phyloP scores from a whole-genome alignment of 2,888 invertebrate genomes.

The Pomacea canaliculata region DNA sequence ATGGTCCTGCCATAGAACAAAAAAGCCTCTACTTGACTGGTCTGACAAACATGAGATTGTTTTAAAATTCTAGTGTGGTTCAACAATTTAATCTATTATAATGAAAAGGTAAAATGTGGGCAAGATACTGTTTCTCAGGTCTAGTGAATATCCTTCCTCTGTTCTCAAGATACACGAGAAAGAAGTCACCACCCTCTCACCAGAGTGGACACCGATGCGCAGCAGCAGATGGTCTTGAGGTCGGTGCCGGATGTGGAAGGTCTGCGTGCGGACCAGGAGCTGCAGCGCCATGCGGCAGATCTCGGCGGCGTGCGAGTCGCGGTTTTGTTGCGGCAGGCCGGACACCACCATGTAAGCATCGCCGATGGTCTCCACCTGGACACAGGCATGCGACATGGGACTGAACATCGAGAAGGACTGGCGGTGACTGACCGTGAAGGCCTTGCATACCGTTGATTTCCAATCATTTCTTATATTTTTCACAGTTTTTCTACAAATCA shows the following conservation, averaged over 20 bases:
- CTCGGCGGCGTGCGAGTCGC: conserved; percentile 32
- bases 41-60: not conserved
- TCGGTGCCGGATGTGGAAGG: conserved; percentile 30
- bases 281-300: conserved; percentile 33
- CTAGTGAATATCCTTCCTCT: not conserved
- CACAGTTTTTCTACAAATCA: too few relatives aligned
- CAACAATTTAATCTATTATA: too few relatives aligned
- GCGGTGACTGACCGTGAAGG: too few relatives aligned
- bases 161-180: not conserved
- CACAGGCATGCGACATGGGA: not conserved
- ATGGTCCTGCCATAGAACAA: conserved; percentile 22
- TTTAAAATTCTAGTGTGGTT: too few relatives aligned
- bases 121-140: not conserved
- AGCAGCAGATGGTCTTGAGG: conserved; percentile 29
- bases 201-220: conserved; percentile 40
- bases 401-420: too few relatives aligned
- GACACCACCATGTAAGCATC: conserved; percentile 44
- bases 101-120: too few relatives aligned
- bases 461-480: too few relatives aligned
- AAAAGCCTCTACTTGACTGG: not conserved
- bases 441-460: too few relatives aligned
- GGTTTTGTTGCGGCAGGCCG: conserved; percentile 35
- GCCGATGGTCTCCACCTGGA: conserved; percentile 40
- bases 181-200: conserved; percentile 4
- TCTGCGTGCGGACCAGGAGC: conserved; percentile 21